Evolutionary conservation across 1,140 invertebrate genomes (phyloP), one percentile per base, ranked within the genome.

Genomic region (Gryon sp.): DNA sequence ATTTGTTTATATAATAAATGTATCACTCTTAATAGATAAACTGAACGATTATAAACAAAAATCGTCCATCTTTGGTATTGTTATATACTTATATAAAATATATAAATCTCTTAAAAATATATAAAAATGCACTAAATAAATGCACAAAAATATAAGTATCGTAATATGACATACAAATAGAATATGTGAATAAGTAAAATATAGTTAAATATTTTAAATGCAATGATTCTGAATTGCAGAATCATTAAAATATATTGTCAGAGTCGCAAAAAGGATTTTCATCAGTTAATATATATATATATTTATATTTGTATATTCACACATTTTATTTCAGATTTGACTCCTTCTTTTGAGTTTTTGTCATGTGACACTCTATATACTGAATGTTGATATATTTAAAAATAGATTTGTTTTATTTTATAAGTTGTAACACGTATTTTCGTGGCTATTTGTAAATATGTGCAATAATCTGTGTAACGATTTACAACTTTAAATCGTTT

Each of bases 71-170:
- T 73, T 73, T 73, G 57, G 50, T 34, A 30, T 48, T 26, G 34
- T 24, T 57, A 66, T 41, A 65, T 36, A 22, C 9, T 59, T 74
- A 52, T 74, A 57, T 48, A 74, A 74, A 59, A 74, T 65, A 48
- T 74, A 63, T 65, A 28, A 45, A 36, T 34, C 46, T 12, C 46
- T 59, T 46, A 18, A 52, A 34, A 69, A 70, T 30, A 53, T 53
- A 70, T 55, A 46, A 36, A 62, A 52, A 34, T 9, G 6, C 3
- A 32, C 8, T 62, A 72, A 50, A 60, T 60, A 72, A 62, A 62
- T 46, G 34, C 40, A 62, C 3, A 16, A 50, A 60, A 46, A 65
- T 53, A 45, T 22, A 36, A 11, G 11, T 41, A 26, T 15, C n/a
- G 4, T 32, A 34, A 45, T 14, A 24, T 43, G 41, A 53, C 38